Base-by-base conservation (phyloP, 2,888 invertebrate genomes). In the Teinopalpus imperialis region DNA sequence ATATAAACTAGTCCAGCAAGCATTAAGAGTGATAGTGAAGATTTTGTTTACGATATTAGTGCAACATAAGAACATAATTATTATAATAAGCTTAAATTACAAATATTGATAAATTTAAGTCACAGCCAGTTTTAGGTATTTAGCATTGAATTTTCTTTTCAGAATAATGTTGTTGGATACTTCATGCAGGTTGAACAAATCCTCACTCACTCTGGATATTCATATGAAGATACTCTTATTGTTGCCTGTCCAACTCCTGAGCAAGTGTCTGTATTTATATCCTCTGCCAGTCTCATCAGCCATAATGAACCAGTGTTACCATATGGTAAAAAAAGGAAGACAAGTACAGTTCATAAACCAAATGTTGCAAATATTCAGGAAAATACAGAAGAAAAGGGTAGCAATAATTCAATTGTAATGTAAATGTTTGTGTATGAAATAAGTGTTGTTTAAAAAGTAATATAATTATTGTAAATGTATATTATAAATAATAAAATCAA, bases 231-330 rank as follows among this genome's bases (percentile, higher is more conserved):
- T 61, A 90, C 92, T 44, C 89, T 94, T 41, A 92, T 98, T 39
- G 94, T 98, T 2, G 97, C 94, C 5, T 97, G 98, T 66, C 98
- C 98, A 0, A 93, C 97, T 1, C 94, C 96, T 1, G 98, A 99
- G 69, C 98, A 98, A 85, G 93, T 98, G 6, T 95, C 95, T n/a
- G 92, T 96, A 24, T 90, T 97, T 61, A 90, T 97, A 48, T 96
- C 96, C 5, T 95, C 95, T 1, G 93, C 94, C 1, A 94, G 94
- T 48, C 89, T 95, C 27, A 87, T 92, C 39, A 90, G 90, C 12
- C 90, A 82, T 45, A 74, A 62, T 7, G 88, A 87, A 35, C 74
- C 76, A 1, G 87, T 88, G 43, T 61, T 78, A 65, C 89, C 89
- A 2, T 89, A 78, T 39, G 89, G 89, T 1, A 77, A 74, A 48